Percentiles rank a stretch among this genome's conserved stretches.
Evolutionary conservation across 30 jellyfish, hydroid and myxozoan species (phyloP).

Genomic region (Turritopsis rubra): DNA sequence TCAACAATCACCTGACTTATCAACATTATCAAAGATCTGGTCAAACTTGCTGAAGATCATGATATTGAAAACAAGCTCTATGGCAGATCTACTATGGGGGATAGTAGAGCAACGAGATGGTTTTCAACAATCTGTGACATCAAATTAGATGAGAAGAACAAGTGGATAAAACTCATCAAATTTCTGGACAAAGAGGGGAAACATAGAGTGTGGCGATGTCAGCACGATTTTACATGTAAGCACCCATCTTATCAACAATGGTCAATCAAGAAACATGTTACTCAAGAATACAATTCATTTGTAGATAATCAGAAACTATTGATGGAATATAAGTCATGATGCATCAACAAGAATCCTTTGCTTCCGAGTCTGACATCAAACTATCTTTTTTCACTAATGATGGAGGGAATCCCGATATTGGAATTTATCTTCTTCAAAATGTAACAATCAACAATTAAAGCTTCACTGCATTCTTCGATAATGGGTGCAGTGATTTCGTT

Average conservation of each 20-base stretch:
- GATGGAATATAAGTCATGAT: neutral
- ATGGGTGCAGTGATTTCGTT: neutral
- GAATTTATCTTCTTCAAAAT: neutral
- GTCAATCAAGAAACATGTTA: neutral
- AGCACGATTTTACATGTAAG: neutral
- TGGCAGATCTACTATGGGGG: neutral
- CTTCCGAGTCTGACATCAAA: neutral
- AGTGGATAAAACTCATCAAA: neutral
- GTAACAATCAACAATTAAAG: neutral
- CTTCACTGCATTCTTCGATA: neutral
- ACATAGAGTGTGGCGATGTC: neutral
- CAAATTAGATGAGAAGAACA: neutral
- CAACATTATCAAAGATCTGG: neutral
- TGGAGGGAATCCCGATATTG: neutral
- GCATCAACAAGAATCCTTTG: neutral
- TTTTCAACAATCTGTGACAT: neutral
- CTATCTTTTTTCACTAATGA: neutral
- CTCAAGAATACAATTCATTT: neutral
- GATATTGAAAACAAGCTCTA: neutral
- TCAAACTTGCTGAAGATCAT: slow-evolving; percentile 3
- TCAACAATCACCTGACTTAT: neutral
- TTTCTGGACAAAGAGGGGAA: neutral
- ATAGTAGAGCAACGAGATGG: neutral
- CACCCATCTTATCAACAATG: neutral
- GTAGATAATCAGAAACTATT: neutral